Conservation (phyloP, 2,797 vertebrate species). For the Eremophila alpestris region DNA sequence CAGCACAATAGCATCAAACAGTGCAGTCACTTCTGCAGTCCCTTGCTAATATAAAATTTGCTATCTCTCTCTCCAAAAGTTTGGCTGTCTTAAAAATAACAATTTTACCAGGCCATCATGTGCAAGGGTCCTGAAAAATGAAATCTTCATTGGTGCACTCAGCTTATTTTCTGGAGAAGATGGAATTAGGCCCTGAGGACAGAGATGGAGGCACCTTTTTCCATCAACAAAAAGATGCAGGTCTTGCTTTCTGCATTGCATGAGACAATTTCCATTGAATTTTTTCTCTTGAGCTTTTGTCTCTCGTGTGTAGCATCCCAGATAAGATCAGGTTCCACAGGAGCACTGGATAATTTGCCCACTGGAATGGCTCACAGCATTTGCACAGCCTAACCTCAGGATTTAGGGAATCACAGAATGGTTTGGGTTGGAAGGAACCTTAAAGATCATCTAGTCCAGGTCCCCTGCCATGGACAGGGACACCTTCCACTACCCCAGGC, state of each 20-base stretch:
- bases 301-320: neutral
- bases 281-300: neutral
- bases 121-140: neutral
- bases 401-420: neutral
- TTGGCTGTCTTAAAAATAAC: neutral
- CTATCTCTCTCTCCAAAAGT: neutral
- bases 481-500: rapidly evolving
- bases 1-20: neutral
- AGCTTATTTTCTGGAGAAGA: neutral
- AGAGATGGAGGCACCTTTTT: neutral
- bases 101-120: neutral
- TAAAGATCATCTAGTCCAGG: neutral
- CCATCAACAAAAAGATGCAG: neutral
- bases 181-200: neutral
- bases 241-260: neutral
- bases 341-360: neutral
- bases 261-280: neutral
- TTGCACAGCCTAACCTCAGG: neutral
- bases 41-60: neutral
- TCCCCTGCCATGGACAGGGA: neutral
- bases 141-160: neutral
- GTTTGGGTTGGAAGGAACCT: neutral
- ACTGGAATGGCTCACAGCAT: neutral
- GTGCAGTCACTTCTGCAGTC: neutral
- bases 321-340: neutral